Conservation (phyloP, 2,797 vertebrate species). For the Scolopax bukidnonensis region DNA sequence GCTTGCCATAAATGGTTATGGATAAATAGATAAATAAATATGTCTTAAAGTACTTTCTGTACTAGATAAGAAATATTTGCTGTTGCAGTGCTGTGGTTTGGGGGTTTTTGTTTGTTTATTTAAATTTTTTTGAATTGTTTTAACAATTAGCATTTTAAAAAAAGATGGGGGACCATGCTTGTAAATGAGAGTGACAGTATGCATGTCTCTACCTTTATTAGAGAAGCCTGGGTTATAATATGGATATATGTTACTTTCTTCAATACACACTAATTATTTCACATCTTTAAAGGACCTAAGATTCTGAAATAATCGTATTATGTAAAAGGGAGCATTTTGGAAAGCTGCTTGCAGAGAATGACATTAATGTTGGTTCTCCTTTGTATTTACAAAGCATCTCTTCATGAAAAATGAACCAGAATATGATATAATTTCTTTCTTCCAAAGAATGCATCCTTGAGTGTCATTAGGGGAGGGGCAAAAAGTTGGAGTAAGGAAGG, state of each 20-base stretch:
- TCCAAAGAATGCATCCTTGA: neutral
- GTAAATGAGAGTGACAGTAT: neutral
- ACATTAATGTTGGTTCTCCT: neutral
- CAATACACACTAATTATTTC: neutral
- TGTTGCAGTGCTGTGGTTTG: neutral
- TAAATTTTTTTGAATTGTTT: neutral
- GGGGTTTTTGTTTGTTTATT: neutral
- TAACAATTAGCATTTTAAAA: neutral
- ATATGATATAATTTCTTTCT: neutral
- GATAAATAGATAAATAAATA: neutral
- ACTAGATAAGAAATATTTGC: neutral
- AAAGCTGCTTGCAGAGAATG: neutral
- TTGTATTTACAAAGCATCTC: neutral
- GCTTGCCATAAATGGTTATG: neutral
- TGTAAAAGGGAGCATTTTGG: neutral
- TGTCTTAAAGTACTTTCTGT: neutral
- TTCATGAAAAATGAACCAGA: neutral
- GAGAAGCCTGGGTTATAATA: neutral
- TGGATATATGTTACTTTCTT: neutral
- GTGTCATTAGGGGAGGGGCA: neutral
- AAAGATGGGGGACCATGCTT: neutral
- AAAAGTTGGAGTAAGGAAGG: neutral
- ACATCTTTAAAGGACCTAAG: neutral
- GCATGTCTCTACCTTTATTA: neutral
- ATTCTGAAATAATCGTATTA: neutral